Evolutionary conservation across 1,140 invertebrate genomes (phyloP), one percentile per base, ranked within the genome.

Genomic region (Caenorhabditis briggsae): DNA sequence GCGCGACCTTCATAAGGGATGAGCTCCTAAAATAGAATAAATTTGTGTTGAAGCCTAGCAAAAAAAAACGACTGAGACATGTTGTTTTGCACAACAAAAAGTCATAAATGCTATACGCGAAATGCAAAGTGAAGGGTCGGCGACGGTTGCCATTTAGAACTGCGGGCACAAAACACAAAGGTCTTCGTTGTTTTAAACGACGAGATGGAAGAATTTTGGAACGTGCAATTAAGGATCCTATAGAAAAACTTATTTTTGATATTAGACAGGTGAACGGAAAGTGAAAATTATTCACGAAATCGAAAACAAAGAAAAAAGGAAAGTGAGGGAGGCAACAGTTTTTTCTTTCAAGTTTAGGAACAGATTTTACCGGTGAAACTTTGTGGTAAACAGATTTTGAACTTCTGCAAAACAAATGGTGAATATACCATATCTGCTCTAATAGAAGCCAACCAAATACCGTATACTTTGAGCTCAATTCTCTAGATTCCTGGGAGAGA

Each of bases 51-150:
- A 61, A 61, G n/a, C 59, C 59, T 61, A 23, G 20, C 11, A 33
- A 33, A 12, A 58, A 58, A 58, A 58, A 58, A 58, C n/a, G n/a
- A 58, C n/a, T 16, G n/a, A 11, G 20, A 61, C 59, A 61, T 61
- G 59, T 18, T 70, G 33, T 70, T 70, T 70, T 43, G 33, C 14
- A 70, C 16, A 70, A 70, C 64, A 70, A 70, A 70, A 70, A 70
- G 64, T 70, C 64, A 46, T 43, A 43, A 43, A 70, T 70, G 41
- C 43, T 46, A 5, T 2, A 33, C 33, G 33, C 20, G n/a, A 46
- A 70, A 70, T 43, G 43, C 18, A 16, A 70, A 70, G 64, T 70
- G 64, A 70, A 70, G 41, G 64, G 33, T 64, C 25, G 59, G 43
- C 64, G 43, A 70, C 3, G 11, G 64, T 70, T 46, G 64, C 59